Base-by-base conservation (phyloP, 2,113 vertebrate species). In the Corythoichthys haematopterus region DNA sequence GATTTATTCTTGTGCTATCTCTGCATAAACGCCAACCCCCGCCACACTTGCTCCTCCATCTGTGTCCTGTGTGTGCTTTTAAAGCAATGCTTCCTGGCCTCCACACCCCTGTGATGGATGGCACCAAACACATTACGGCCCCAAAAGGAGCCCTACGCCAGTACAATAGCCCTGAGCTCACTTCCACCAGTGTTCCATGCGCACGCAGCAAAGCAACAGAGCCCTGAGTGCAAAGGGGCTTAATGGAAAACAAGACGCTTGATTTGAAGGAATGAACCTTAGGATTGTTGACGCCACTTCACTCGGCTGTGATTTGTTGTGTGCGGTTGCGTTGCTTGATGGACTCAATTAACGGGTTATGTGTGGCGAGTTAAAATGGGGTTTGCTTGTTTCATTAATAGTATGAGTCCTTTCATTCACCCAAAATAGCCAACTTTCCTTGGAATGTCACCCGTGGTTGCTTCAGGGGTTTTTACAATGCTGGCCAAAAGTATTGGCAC, bases 31-130 rank as follows among this genome's bases (percentile, higher is more conserved):
- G 51, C 28, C 37, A 74, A 75, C 69, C 80, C 83, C 76, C 87
- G 52, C 33, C 37, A 75, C 76, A 70, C 79, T 83, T 72, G 70
- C 77, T 79, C 79, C 72, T 84, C 79, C 85, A 87, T 88, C 84
- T 85, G 86, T 82, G 84, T 87, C 85, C 83, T 87, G 82, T 88
- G 80, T 80, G 78, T 85, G 81, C 82, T 87, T 80, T 88, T 88
- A 86, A 87, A 81, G 81, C 73, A 72, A 77, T 68, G 83, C 64
- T 88, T 88, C 84, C 88, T 84, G 85, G 74, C 82, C 80, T 78
- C 84, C 85, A 79, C 87, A 83, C 78, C 81, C 85, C 58, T 62
- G 74, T 89, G 87, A 90, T 89, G 81, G 86, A 90, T 89, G 77
- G 83, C 74, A 86, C 78, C 75, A 83, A 88, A 85, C 74, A 58